These are phyloP conservation scores for Meloidogyne floridensis DNA, from an alignment of 1,140 invertebrate genomes.

Conservation along the genomic window DNA sequence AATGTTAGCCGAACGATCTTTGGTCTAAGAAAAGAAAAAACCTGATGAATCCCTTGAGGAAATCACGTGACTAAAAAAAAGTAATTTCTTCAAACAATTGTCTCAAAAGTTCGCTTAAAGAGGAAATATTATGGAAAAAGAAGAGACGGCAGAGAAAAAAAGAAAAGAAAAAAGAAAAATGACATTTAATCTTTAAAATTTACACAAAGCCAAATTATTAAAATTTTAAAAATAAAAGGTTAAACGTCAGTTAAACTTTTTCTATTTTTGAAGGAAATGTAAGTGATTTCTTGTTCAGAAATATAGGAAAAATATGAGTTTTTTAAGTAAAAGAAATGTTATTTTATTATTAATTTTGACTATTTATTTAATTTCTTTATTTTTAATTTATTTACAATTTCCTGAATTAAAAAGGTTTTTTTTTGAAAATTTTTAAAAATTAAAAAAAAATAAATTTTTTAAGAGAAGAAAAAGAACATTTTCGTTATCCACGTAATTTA, in stretches of 20 bases:
- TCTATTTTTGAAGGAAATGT: not conserved
- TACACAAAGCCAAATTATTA: conserved; percentile 2
- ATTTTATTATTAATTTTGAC: conserved; percentile 31
- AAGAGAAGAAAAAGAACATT: conserved; percentile 82
- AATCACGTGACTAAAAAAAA: not conserved
- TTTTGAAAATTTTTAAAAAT: conserved; percentile 19
- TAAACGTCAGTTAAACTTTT: not conserved
- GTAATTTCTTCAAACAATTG: not conserved
- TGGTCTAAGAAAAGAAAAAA: not conserved
- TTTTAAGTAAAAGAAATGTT: conserved; percentile 8
- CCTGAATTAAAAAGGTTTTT: conserved; percentile 46
- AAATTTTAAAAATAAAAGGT: not conserved
- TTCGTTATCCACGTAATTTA: conserved; percentile 88
- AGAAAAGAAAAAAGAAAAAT: not conserved
- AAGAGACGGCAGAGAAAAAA: not conserved
- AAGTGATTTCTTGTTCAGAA: not conserved
- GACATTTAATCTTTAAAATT: not conserved
- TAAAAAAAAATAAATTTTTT: conserved; percentile 12
- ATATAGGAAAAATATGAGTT: not conserved
- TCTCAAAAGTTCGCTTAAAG: not conserved
- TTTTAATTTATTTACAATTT: conserved; percentile 43
- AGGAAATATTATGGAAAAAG: not conserved
- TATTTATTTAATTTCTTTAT: conserved; percentile 26
- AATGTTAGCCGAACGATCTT: not conserved
- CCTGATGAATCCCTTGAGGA: not conserved